Evolutionary conservation across 2,113 vertebrate genomes (phyloP).

Genomic region (Marmota monax): DNA sequence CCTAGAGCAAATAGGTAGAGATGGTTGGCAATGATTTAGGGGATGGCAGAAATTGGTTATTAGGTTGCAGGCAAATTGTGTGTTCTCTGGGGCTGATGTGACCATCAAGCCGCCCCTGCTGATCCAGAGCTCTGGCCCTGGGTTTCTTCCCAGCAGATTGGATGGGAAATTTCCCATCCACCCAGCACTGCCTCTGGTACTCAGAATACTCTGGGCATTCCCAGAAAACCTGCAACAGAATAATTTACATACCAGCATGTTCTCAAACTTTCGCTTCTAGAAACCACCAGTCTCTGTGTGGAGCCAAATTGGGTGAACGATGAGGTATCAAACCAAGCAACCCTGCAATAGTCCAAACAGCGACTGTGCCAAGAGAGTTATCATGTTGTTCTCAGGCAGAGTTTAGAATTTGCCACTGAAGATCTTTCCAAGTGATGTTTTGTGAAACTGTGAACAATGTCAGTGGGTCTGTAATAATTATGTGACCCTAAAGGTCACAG

Average conservation of each 20-base stretch:
- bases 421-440: neutral
- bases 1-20: neutral
- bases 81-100: neutral
- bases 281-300: neutral
- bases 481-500: neutral
- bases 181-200: neutral
- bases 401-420: neutral
- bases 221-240: neutral
- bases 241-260: neutral
- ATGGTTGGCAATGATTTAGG: neutral
- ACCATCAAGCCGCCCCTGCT: neutral
- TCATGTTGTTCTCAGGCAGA: fast-evolving
- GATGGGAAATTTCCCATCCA: neutral
- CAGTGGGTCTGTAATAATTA: neutral
- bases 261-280: neutral
- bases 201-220: neutral
- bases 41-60: neutral
- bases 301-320: neutral
- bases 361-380: neutral
- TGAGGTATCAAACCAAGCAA: neutral
- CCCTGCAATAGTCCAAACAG: fast-evolving
- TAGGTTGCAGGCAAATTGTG: neutral
- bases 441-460: neutral
- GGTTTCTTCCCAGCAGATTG: neutral
- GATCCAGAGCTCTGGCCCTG: neutral